Conservation (phyloP, 2,797 vertebrate genomes). For the Cygnus olor region DNA sequence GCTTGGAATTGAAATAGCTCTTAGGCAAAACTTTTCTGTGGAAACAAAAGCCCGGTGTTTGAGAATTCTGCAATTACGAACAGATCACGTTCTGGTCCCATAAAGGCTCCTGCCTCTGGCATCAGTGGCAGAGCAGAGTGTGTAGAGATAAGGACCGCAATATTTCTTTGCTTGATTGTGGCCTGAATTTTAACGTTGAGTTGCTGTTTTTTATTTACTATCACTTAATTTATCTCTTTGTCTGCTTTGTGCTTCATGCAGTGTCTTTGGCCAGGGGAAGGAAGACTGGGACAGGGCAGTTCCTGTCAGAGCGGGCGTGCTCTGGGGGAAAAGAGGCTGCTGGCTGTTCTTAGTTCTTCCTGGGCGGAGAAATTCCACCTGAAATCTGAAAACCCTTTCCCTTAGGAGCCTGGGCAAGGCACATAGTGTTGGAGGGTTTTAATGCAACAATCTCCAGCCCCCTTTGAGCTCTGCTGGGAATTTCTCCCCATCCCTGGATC, state of each 20-base stretch:
- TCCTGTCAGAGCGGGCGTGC: neutral
- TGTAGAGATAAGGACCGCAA: conserved; percentile 19
- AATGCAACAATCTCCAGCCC: neutral
- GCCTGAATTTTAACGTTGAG: neutral
- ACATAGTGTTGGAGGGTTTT: neutral
- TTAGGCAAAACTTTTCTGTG: conserved; percentile 19
- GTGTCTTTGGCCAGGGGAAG: neutral
- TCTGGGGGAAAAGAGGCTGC: neutral
- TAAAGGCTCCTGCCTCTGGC: neutral
- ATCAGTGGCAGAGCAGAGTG: neutral
- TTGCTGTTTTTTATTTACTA: neutral
- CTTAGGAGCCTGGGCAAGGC: neutral
- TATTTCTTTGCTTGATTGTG: neutral
- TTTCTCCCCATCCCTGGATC: too few relatives aligned
- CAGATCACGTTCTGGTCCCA: conserved; percentile 15
- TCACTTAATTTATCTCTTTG: neutral
- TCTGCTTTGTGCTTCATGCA: neutral
- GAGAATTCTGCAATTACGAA: conserved; percentile 42
- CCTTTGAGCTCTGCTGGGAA: neutral
- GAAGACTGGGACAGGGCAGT: neutral
- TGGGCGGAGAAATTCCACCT: neutral
- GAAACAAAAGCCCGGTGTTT: conserved; percentile 44
- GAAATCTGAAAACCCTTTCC: neutral
- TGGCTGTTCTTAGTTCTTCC: neutral
- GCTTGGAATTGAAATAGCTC: conserved; percentile 61